Evolutionary conservation across 2,113 vertebrate genomes (phyloP).

Genomic region (Brevimyrus niger): DNA sequence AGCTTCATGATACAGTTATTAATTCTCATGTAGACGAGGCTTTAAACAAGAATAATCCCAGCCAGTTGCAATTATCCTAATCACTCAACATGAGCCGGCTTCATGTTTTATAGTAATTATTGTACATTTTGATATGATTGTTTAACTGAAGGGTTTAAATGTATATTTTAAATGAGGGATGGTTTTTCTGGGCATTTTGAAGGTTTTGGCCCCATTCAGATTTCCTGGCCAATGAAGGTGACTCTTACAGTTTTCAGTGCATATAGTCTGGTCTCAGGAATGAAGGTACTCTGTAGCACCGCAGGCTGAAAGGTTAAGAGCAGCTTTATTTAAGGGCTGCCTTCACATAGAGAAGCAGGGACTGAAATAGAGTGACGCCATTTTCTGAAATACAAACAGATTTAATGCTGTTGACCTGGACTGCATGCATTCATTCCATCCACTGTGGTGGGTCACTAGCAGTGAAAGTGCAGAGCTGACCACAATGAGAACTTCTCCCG

Average conservation of each 20-base stretch:
- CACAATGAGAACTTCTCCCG: neutral
- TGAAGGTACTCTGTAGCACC: neutral
- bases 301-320: neutral
- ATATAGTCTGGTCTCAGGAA: neutral
- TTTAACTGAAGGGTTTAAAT: neutral
- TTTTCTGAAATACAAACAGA: neutral
- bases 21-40: neutral
- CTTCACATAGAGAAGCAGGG: neutral
- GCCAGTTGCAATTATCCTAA: neutral
- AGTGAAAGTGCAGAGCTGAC: neutral
- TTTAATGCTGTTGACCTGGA: neutral
- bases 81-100: neutral
- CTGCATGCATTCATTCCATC: neutral
- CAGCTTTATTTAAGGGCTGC: neutral
- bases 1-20: neutral
- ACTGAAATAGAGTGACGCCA: neutral
- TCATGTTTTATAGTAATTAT: neutral
- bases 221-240: neutral
- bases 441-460: neutral
- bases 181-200: neutral
- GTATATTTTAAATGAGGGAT: neutral
- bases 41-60: neutral
- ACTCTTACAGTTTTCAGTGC: neutral
- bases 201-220: neutral
- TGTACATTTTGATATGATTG: neutral